These are phyloP conservation scores for Acanthosepion lycidas DNA, from an alignment of 2,888 invertebrate genomes.

Conservation along the genomic window DNA sequence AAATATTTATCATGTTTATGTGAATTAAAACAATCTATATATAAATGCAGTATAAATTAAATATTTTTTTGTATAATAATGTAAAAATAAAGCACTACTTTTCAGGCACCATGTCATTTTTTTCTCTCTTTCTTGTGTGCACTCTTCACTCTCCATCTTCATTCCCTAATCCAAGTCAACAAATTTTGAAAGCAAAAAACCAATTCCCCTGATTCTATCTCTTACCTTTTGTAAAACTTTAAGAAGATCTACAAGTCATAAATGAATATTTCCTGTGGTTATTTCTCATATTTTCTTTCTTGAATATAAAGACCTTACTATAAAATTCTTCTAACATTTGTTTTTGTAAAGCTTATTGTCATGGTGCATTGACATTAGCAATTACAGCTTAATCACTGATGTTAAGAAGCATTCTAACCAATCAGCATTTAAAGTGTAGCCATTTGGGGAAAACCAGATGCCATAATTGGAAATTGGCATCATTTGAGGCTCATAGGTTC, in stretches of 20 bases:
- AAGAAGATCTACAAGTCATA: no score
- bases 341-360: neutral
- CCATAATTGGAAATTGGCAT: slow-evolving; percentile 33
- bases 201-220: neutral
- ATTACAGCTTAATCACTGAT: neutral
- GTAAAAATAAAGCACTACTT: neutral
- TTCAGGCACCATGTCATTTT: neutral
- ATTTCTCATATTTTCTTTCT: neutral
- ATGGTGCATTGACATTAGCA: neutral
- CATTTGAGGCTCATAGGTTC: neutral
- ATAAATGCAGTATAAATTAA: neutral
- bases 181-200: neutral
- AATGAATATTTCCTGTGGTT: no score
- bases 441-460: neutral
- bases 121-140: neutral
- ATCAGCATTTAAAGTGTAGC: neutral
- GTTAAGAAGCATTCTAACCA: neutral
- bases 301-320: neutral
- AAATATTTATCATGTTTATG: neutral
- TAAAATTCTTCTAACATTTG: neutral
- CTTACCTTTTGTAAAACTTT: no score
- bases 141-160: no score
- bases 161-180: neutral
- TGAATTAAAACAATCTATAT: neutral
- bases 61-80: neutral